These are phyloP conservation scores for Hypsopygia costalis DNA, from an alignment of 2,888 invertebrate species.

Conservation along the genomic window DNA sequence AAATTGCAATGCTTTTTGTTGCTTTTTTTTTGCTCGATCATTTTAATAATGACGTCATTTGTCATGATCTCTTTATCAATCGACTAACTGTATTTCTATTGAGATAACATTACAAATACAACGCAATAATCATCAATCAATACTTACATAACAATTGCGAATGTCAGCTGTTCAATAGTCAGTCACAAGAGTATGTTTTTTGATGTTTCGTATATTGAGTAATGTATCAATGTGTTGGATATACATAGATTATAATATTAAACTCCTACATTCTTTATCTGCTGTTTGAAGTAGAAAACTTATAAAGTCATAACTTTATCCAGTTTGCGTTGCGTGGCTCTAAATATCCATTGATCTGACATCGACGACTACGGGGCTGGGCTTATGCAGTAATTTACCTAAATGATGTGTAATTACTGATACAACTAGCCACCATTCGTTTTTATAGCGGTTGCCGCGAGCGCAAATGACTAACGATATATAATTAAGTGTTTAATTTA, in stretches of 20 bases:
- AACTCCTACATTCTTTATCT: not conserved
- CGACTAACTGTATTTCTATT: not conserved
- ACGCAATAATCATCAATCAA: constrained; percentile 20
- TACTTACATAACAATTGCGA: not conserved
- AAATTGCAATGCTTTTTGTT: not conserved
- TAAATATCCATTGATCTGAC: constrained; percentile 18
- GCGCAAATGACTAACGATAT: constrained; percentile 37
- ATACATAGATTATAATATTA: no score
- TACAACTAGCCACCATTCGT: constrained; percentile 39
- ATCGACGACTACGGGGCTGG: constrained; percentile 6
- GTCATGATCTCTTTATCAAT: not conserved
- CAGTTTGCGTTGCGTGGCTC: constrained; percentile 5
- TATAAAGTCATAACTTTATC: constrained; percentile 14
- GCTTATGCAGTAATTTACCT: constrained; percentile 34
- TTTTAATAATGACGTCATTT: not conserved
- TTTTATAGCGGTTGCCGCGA: constrained; percentile 38
- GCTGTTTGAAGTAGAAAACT: constrained; percentile 4
- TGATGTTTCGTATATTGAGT: no score
- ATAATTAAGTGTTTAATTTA: constrained; percentile 57
- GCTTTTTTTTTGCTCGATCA: not conserved
- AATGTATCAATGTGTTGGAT: not conserved
- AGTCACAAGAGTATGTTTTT: no score
- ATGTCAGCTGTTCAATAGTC: not conserved
- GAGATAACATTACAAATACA: not conserved
- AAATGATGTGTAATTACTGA: constrained; percentile 46